A percentile compares a stretch with the other conserved stretches of the same genome.
These are phyloP conservation scores for Trissolcus japonicus DNA, from an alignment of 2,888 invertebrate genomes.

Conservation along the genomic window DNA sequence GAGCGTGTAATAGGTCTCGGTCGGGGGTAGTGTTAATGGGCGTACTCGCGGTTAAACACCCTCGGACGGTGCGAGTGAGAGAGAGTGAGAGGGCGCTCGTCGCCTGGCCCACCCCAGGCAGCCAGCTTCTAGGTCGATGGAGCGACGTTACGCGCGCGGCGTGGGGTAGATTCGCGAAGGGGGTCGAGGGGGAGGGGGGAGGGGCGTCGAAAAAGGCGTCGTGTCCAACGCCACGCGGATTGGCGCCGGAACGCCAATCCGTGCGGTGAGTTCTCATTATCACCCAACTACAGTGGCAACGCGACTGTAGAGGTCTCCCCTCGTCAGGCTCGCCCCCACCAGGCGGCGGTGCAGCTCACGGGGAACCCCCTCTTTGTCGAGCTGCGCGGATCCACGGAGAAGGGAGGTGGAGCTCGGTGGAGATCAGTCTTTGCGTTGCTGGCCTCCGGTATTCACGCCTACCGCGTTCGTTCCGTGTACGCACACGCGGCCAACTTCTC, in stretches of 20 bases:
- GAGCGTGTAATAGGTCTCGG: conserved; percentile 24
- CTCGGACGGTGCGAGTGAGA: conserved; percentile 60
- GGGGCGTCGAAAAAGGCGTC: conserved; percentile 77
- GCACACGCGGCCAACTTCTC: conserved; percentile 56
- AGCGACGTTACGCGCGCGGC: conserved; percentile 37
- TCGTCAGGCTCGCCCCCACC: conserved; percentile 25
- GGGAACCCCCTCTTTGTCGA: conserved; percentile 1
- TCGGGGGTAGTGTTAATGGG: conserved; percentile 74
- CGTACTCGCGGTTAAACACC: conserved; percentile 76
- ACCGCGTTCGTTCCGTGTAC: conserved; percentile 70
- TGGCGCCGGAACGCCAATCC: conserved; percentile 76
- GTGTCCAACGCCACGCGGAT: conserved; percentile 75
- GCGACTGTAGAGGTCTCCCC: conserved; percentile 38
- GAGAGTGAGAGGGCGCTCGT: conserved; percentile 16
- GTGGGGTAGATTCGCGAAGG: conserved; percentile 3
- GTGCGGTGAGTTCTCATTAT: conserved; percentile 71
- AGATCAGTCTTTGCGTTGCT: conserved; percentile 74
- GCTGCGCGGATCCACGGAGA: conserved; percentile 62
- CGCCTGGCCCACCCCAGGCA: conserved; percentile 7
- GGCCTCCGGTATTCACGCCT: conserved; percentile 76
- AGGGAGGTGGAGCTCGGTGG: conserved; percentile 72
- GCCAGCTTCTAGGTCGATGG: conserved; percentile 30
- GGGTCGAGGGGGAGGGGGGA: conserved; percentile 19
- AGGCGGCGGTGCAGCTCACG: not conserved
- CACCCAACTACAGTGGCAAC: conserved; percentile 46